phyloP scores from a whole-genome alignment of 2,797 vertebrate genomes.

The Myotis planiceps region DNA sequence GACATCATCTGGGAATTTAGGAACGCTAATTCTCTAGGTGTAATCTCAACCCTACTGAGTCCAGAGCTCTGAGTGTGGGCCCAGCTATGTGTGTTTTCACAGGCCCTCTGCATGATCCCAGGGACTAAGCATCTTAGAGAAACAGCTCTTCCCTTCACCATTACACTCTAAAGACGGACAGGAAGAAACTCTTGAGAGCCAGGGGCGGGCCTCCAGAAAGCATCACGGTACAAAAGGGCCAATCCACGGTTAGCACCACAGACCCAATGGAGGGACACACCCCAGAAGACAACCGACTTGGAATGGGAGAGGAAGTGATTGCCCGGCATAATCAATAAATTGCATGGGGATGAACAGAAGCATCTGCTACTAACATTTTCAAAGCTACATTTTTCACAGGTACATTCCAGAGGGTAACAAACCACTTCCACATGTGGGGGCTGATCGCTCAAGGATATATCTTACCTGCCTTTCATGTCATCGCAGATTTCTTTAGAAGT shows the following conservation, averaged over 20 bases:
- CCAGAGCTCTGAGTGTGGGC: background rate
- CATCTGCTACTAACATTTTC: slow-evolving; percentile 68
- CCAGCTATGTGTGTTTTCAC: background rate
- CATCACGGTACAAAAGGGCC: background rate
- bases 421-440: slow-evolving; percentile 65
- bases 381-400: slow-evolving; percentile 64
- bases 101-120: background rate
- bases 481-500: slow-evolving; percentile 66
- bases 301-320: background rate
- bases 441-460: slow-evolving; percentile 26
- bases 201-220: background rate
- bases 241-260: background rate
- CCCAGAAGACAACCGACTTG: background rate
- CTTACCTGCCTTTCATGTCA: slow-evolving; percentile 66
- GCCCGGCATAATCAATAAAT: background rate
- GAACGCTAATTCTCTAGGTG: background rate
- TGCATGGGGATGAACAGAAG: slow-evolving; percentile 16
- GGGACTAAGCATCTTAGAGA: background rate
- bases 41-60: background rate
- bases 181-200: background rate
- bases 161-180: background rate
- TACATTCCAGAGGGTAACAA: slow-evolving; percentile 67
- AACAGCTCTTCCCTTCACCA: background rate
- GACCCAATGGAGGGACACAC: background rate
- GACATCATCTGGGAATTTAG: background rate